Evolutionary conservation across 2,888 invertebrate genomes (phyloP).

Genomic region (Conistra vaccinii): DNA sequence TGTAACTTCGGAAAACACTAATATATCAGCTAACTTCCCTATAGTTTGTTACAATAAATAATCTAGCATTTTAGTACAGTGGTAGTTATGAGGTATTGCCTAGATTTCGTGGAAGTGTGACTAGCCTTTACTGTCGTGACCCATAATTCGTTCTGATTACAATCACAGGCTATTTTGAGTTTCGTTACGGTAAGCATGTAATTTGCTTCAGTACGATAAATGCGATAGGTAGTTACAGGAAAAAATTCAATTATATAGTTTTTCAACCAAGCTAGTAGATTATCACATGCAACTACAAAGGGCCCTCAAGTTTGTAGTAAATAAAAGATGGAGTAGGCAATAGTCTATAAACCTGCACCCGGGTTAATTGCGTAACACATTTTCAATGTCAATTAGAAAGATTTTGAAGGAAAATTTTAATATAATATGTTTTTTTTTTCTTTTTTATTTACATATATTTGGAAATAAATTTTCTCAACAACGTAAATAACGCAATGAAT

Average conservation of each 20-base stretch:
- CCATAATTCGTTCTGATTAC: conserved; percentile 19
- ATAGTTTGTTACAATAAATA: conserved; percentile 37
- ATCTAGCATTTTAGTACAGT: conserved; percentile 31
- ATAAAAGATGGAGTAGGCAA: background rate
- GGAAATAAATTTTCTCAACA: no score
- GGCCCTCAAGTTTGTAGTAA: background rate
- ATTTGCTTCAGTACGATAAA: conserved; percentile 17
- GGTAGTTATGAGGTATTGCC: conserved; percentile 21
- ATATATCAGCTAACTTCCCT: conserved; percentile 27
- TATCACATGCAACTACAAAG: background rate
- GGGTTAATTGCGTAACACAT: background rate
- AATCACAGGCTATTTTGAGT: conserved; percentile 26
- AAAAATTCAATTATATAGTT: conserved; percentile 9
- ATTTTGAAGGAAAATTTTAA: background rate
- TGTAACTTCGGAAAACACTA: conserved; percentile 40
- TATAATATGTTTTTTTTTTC: no score
- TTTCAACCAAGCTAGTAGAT: background rate
- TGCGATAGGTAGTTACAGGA: background rate
- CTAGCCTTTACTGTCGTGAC: conserved; percentile 16
- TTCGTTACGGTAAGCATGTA: conserved; percentile 18
- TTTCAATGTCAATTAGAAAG: background rate
- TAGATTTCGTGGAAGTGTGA: conserved; percentile 9
- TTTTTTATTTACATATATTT: no score
- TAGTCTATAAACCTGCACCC: background rate
- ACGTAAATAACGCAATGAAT: no score